phyloP scores from a whole-genome alignment of 2,888 invertebrate species.

The Andrena bucephala region DNA sequence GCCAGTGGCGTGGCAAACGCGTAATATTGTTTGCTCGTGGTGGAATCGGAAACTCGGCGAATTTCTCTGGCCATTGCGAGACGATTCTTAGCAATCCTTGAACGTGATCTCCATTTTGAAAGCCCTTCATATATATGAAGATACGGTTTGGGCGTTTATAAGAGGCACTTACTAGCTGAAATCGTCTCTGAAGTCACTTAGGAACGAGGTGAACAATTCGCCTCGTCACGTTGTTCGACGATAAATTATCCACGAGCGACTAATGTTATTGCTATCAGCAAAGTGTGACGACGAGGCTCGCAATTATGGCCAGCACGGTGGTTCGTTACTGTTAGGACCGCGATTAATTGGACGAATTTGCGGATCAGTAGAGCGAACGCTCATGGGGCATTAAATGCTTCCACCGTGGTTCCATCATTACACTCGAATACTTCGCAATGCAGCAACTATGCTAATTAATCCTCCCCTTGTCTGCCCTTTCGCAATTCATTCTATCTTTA shows the following conservation, averaged over 20 bases:
- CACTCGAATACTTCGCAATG: constrained; percentile 51
- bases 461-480: constrained; percentile 3
- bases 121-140: no score
- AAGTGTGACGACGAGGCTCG: constrained; percentile 45
- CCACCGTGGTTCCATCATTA: constrained; percentile 33
- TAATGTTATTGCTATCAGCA: constrained; percentile 57
- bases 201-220: neutral
- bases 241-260: constrained; percentile 49
- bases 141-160: no score
- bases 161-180: neutral
- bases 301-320: constrained; percentile 52
- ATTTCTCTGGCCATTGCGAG: neutral
- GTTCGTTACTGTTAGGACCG: constrained; percentile 54
- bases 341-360: constrained; percentile 65
- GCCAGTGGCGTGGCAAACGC: constrained; percentile 1
- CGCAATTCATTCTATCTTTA: constrained; percentile 23
- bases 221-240: neutral
- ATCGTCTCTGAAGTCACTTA: neutral
- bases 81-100: neutral
- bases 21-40: constrained; percentile 12
- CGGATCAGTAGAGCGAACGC: constrained; percentile 58
- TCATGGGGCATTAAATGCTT: constrained; percentile 48
- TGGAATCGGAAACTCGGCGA: neutral
- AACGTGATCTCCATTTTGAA: neutral
- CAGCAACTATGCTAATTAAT: constrained; percentile 41